Evolutionary conservation across 1,140 invertebrate species (phyloP).

Genomic region (Micrasema longulum): DNA sequence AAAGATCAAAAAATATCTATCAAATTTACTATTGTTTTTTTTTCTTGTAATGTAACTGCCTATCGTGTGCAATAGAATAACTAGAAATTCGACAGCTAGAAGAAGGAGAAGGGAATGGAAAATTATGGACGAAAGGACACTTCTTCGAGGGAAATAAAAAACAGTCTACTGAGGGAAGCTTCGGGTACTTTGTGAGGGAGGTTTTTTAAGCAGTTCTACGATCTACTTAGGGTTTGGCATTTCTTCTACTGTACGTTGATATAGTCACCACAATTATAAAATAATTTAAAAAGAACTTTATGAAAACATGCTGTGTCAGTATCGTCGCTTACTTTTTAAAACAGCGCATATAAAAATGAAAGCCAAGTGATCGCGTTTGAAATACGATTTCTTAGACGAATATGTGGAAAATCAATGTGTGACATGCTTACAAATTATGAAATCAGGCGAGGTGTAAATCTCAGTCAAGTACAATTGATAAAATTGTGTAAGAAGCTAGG

Average conservation of each 20-base stretch:
- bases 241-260: conserved; percentile 31
- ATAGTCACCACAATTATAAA: not conserved
- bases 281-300: not conserved
- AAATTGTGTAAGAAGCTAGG: no score
- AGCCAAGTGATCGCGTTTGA: not conserved
- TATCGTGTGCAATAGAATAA: no score
- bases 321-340: not conserved
- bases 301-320: not conserved
- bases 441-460: not conserved
- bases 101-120: conserved; percentile 32
- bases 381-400: no score
- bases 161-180: conserved; percentile 18
- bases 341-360: not conserved
- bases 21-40: no score
- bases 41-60: no score
- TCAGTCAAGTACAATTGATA: no score
- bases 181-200: conserved; percentile 19
- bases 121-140: conserved; percentile 32
- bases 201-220: conserved; percentile 41
- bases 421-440: not conserved
- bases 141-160: conserved; percentile 49
- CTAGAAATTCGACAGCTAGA: no score
- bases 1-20: no score
- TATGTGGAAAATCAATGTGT: no score
- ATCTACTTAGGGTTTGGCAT: conserved; percentile 41